Conservation (phyloP, 2,797 vertebrate genomes). For the Phalanger gymnotis region DNA sequence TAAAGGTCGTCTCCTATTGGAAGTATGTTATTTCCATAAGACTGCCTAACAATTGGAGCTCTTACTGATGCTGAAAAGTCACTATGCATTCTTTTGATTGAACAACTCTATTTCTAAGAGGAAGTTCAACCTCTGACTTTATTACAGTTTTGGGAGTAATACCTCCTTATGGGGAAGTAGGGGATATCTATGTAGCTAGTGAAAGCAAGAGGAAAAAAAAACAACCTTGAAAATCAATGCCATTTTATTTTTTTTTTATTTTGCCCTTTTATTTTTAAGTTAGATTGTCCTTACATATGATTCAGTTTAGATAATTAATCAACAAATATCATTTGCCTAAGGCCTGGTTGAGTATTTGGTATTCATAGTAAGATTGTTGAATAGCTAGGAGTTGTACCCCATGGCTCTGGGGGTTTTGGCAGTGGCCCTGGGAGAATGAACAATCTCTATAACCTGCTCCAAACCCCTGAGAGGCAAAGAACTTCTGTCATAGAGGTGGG, state of each 20-base stretch:
- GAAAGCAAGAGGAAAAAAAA: not conserved
- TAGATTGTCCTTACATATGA: not conserved
- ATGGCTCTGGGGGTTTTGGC: not conserved
- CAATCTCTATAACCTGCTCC: not conserved
- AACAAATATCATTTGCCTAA: not conserved
- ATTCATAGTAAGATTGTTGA: not conserved
- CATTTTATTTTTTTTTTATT: not conserved
- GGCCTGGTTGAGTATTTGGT: not conserved
- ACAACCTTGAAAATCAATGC: not conserved
- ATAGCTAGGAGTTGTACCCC: not conserved
- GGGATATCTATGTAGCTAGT: not conserved
- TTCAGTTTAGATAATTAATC: not conserved
- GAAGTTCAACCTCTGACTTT: not conserved
- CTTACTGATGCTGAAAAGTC: not conserved
- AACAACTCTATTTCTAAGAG: not conserved
- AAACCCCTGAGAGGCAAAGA: not conserved
- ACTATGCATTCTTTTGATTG: not conserved
- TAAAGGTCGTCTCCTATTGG: constrained; percentile 4
- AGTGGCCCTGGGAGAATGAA: not conserved
- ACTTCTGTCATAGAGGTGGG: not conserved
- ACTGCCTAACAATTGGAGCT: not conserved
- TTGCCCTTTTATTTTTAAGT: not conserved
- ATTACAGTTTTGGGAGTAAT: not conserved
- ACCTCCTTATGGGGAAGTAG: not conserved
- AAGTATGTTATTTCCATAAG: not conserved